A percentile compares a stretch with the other conserved stretches of the same genome.
phyloP scores from a whole-genome alignment of 2,888 invertebrate genomes.

The Hydraecia micacea region DNA sequence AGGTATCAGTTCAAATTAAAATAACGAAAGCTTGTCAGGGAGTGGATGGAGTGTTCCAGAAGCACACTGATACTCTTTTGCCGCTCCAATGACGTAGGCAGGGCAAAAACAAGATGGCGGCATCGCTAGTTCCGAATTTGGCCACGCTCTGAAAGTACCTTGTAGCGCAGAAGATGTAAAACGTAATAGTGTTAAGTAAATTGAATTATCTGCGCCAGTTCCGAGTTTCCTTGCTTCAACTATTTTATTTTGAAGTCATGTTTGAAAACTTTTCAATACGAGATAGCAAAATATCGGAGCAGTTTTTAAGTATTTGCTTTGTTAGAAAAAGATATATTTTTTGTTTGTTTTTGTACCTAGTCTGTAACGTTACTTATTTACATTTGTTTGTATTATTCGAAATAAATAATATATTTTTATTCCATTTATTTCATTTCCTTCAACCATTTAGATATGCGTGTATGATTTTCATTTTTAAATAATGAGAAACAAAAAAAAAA shows the following conservation, averaged over 20 bases:
- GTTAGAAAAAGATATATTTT: not conserved
- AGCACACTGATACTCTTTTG: not conserved
- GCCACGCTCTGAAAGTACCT: too few species aligned
- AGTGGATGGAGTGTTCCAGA: not conserved
- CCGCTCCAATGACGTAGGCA: not conserved
- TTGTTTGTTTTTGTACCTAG: not conserved
- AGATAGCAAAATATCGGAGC: not conserved
- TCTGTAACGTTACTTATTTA: not conserved
- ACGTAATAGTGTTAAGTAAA: not conserved
- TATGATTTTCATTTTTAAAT: not conserved
- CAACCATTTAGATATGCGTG: not conserved
- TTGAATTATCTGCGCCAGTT: not conserved
- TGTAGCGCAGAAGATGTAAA: not conserved
- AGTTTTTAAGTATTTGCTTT: not conserved
- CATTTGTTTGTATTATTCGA: not conserved
- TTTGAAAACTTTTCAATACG: not conserved
- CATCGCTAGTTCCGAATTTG: not conserved
- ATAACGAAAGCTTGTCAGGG: not conserved
- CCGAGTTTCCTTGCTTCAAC: not conserved
- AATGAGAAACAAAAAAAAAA: not conserved
- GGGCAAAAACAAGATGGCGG: not conserved
- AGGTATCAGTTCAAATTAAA: not conserved
- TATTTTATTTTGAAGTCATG: not conserved
- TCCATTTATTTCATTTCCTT: not conserved
- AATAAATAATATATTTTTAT: not conserved